These are phyloP conservation scores for Acheta domesticus DNA, from an alignment of 2,888 invertebrate genomes.

Conservation along the genomic window DNA sequence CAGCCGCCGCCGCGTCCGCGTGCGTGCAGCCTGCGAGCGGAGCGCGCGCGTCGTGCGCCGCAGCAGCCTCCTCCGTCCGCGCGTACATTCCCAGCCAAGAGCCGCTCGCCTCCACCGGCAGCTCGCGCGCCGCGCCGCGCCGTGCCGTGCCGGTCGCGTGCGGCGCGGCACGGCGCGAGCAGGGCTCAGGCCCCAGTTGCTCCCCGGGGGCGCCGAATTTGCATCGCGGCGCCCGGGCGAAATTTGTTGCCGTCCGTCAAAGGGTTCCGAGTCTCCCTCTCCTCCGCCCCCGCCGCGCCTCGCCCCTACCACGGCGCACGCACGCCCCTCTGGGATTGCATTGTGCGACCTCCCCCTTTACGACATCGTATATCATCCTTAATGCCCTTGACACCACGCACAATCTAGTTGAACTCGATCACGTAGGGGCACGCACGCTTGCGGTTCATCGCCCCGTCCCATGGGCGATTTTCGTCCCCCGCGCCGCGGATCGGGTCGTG, in stretches of 20 bases:
- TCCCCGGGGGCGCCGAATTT: background rate
- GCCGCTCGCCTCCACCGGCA: background rate
- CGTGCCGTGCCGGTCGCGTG: too few species aligned
- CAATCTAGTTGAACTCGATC: constrained; percentile 1
- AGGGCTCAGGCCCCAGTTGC: background rate
- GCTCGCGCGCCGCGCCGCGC: too few species aligned
- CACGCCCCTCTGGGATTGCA: constrained; percentile 3
- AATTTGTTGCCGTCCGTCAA: background rate
- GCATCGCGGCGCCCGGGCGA: background rate
- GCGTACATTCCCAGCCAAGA: background rate
- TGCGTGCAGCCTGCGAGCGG: too few species aligned
- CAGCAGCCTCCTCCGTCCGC: background rate
- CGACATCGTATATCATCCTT: background rate
- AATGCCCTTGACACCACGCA: constrained; percentile 5
- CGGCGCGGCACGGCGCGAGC: too few species aligned
- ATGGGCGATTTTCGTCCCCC: background rate
- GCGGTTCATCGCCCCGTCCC: background rate
- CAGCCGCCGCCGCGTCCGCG: too few species aligned
- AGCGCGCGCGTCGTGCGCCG: background rate
- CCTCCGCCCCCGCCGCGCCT: background rate
- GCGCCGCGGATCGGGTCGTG: background rate
- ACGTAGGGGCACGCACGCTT: background rate
- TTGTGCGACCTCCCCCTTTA: background rate
- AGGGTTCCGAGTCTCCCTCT: background rate
- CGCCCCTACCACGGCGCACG: background rate